Evolutionary conservation across 2,797 vertebrate genomes (phyloP).

Genomic region (Melanotaenia trifasciata): DNA sequence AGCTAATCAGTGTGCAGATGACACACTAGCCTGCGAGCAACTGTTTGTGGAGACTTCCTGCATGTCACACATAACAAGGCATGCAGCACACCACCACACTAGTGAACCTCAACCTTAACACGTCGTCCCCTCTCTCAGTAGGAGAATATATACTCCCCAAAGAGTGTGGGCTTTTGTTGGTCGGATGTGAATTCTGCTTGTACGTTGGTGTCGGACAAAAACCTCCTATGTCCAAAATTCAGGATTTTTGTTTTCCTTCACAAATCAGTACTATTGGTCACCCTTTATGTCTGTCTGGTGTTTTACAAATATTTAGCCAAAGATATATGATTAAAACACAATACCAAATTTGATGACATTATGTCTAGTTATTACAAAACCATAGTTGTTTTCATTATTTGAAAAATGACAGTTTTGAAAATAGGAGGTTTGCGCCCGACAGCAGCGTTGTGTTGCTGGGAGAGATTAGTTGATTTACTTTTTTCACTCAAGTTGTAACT

Average conservation of each 20-base stretch:
- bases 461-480: neutral
- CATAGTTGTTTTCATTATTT: too few relatives aligned
- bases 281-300: too few relatives aligned
- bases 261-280: too few relatives aligned
- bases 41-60: conserved; percentile 49
- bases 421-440: too few relatives aligned
- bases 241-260: too few relatives aligned
- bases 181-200: conserved; percentile 3
- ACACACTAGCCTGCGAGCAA: conserved; percentile 53
- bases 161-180: neutral
- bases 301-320: too few relatives aligned
- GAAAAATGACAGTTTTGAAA: too few relatives aligned
- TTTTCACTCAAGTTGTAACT: neutral
- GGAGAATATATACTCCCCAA: conserved; percentile 16
- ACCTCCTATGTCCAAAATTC: too few relatives aligned
- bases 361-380: too few relatives aligned
- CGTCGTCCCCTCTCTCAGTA: conserved; percentile 20
- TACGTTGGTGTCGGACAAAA: conserved; percentile 1
- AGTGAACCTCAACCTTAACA: conserved; percentile 33
- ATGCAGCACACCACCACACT: conserved; percentile 4
- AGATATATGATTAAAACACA: too few relatives aligned
- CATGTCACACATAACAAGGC: conserved; percentile 47
- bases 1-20: conserved; percentile 12
- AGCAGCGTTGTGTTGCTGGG: conserved; percentile 3
- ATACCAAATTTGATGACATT: too few relatives aligned